phyloP scores from a whole-genome alignment of 2,888 invertebrate genomes.

The Tupiocoris notatus region DNA sequence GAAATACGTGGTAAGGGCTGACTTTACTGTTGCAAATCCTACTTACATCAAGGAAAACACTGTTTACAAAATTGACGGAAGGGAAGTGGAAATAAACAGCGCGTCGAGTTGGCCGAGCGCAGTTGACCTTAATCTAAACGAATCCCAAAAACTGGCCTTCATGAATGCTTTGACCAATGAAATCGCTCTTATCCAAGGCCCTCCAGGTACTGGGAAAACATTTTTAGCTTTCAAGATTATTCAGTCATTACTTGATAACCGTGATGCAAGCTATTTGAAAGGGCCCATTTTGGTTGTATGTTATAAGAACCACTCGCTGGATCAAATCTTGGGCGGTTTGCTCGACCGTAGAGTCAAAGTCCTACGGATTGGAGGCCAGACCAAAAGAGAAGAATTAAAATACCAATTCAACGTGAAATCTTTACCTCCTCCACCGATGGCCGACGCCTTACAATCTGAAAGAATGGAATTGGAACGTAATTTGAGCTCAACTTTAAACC shows the following conservation, averaged over 20 bases:
- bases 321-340: conserved; percentile 76
- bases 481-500: not conserved
- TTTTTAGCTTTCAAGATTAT: conserved; percentile 75
- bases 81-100: conserved; percentile 40
- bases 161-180: conserved; percentile 67
- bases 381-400: conserved; percentile 57
- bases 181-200: conserved; percentile 79
- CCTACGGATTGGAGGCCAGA: conserved; percentile 65
- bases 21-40: conserved; percentile 53
- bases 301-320: conserved; percentile 81
- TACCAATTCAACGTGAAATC: not conserved
- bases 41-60: conserved; percentile 52
- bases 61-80: conserved; percentile 39
- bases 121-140: conserved; percentile 60
- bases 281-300: conserved; percentile 73
- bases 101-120: conserved; percentile 48
- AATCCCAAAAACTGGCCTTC: conserved; percentile 67
- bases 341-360: conserved; percentile 61
- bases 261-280: conserved; percentile 56
- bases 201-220: conserved; percentile 87
- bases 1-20: conserved; percentile 64
- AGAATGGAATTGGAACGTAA: not conserved
- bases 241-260: conserved; percentile 64
- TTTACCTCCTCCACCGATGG: not conserved
- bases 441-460: not conserved